Base-by-base conservation (phyloP, 1,140 invertebrate species). In the Eupeodes corollae region DNA sequence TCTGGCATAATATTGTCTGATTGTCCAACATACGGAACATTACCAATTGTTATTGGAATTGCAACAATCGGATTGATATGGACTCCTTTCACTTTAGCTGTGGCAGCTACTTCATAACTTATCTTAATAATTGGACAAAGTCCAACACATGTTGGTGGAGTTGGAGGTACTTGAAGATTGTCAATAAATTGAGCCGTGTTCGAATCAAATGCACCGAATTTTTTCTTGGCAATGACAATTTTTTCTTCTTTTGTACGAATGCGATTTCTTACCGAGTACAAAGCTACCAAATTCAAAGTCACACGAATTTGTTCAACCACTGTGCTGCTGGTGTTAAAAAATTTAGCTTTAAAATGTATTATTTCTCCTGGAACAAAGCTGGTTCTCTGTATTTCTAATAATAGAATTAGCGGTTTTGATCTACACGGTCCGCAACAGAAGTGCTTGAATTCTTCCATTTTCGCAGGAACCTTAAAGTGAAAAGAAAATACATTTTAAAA, bases 131-230 rank as follows among this genome's bases (percentile, higher is more conserved):
- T 75, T 33, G 72, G 70, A 53, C 83, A 84, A 52, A 80, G 75
- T n/a, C 75, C 69, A 61, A 83, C 80, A 38, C 59, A 62, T 2
- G 81, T 82, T 0, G 81, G 81, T 10, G 83, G 81, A 52, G 83
- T 60, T 13, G 81, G 73, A 1, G 82, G 82, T 21, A 86, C 68
- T 15, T 73, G 68, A 16, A 85, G 34, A 9, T 38, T 47, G 3
- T 26, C 21, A 5, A 5, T 19, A 58, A 59, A n/a, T 35, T 49
- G 26, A 56, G 63, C 18, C 56, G 48, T 41, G 59, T 61, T 37
- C 53, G 59, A 53, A 54, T 57, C 42, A 62, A 53, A n/a, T 56
- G 44, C 15, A 35, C 46, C 1, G 62, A 57, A 2, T 49, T 51
- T 49, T 12, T 59, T 1, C 1, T 52, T 53, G 32, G 46, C 59